Conservation (phyloP, 2,888 invertebrate genomes). For the Coelinius sp. region DNA sequence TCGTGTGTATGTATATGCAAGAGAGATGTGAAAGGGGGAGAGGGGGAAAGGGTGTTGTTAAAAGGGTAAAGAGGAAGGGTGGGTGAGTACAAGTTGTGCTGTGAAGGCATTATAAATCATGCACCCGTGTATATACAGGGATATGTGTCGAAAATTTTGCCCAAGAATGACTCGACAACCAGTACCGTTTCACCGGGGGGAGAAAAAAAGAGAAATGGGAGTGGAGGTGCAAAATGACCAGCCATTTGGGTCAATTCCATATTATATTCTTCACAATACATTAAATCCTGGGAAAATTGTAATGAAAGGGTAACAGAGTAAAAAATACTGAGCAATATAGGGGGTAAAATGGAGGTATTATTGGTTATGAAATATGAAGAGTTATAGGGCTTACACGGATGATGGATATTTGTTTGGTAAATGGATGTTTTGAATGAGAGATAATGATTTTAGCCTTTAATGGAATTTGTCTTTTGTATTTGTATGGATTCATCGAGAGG, state of each 20-base stretch:
- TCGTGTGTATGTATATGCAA: conserved; percentile 18
- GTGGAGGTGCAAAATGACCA: not conserved
- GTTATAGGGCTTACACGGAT: not conserved
- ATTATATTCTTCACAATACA: conserved; percentile 9
- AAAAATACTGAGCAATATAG: too few species aligned
- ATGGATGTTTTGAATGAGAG: too few species aligned
- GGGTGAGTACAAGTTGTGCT: conserved; percentile 5
- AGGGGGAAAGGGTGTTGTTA: not conserved
- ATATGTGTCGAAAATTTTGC: conserved; percentile 15
- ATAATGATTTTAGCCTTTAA: too few species aligned
- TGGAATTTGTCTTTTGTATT: too few species aligned
- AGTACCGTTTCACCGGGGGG: not conserved
- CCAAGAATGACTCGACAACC: conserved; percentile 22
- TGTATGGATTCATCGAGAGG: too few species aligned
- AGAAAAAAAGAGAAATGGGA: not conserved
- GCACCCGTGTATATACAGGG: conserved; percentile 1
- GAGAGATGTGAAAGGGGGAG: not conserved
- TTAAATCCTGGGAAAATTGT: not conserved
- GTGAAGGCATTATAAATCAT: conserved; percentile 34
- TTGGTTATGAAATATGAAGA: not conserved
- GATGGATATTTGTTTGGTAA: not conserved
- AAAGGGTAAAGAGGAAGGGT: not conserved
- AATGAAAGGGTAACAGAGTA: not conserved
- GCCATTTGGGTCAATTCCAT: conserved; percentile 13
- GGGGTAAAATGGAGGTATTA: not conserved